These are phyloP conservation scores for Nomada lathburiana DNA, from an alignment of 2,888 invertebrate species.

Conservation along the genomic window DNA sequence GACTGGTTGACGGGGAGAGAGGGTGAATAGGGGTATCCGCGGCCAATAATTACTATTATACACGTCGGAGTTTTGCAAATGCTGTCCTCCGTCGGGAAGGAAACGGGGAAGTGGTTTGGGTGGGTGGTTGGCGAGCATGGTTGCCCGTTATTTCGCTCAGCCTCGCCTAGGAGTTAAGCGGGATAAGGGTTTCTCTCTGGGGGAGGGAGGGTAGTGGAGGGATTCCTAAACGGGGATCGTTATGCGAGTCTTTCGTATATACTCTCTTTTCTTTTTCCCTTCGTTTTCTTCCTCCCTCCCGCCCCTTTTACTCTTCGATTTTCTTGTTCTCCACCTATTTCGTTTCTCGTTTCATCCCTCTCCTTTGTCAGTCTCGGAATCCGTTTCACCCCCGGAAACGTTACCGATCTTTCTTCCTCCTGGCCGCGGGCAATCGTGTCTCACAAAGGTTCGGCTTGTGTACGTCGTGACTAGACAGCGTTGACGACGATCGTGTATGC, in stretches of 20 bases:
- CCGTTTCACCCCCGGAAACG: constrained; percentile 48
- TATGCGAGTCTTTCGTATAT: constrained; percentile 79
- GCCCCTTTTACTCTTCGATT: constrained; percentile 31
- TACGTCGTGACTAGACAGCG: background rate
- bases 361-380: constrained; percentile 22
- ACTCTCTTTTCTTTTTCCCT: constrained; percentile 55
- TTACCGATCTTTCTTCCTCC: constrained; percentile 15
- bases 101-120: constrained; percentile 50
- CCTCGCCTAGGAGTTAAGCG: constrained; percentile 50
- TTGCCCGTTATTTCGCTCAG: constrained; percentile 64
- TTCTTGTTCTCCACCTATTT: constrained; percentile 53
- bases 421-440: background rate
- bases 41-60: constrained; percentile 80
- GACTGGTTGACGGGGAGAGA: constrained; percentile 69
- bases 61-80: constrained; percentile 80
- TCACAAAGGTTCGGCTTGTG: constrained; percentile 2
- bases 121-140: constrained; percentile 71
- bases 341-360: constrained; percentile 21
- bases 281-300: constrained; percentile 14
- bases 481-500: constrained; percentile 7
- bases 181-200: constrained; percentile 33
- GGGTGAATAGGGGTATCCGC: constrained; percentile 65
- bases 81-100: constrained; percentile 73
- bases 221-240: constrained; percentile 83
- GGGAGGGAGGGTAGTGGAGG: constrained; percentile 53